Evolutionary conservation across 2,113 vertebrate genomes (phyloP).

Genomic region (Numenius arquata): DNA sequence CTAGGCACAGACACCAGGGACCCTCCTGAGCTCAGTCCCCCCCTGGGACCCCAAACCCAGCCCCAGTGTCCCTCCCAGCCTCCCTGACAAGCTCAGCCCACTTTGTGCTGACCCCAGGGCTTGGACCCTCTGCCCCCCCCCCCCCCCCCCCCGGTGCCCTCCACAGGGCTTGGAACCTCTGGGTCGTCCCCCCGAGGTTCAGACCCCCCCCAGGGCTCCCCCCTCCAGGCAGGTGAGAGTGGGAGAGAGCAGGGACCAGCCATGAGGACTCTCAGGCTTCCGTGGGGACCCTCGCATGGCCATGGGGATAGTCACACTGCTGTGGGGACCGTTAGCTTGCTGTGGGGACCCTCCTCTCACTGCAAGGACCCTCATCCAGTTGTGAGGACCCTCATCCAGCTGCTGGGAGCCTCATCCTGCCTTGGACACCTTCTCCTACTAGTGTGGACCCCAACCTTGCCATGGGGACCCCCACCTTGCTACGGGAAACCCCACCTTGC

Average conservation of each 20-base stretch:
- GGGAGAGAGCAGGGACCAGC: background rate
- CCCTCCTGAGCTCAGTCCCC: background rate
- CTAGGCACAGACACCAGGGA: accelerated
- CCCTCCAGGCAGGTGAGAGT: background rate
- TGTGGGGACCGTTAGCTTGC: background rate
- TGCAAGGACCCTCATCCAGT: background rate
- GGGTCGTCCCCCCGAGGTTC: background rate
- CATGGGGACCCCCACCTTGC: accelerated
- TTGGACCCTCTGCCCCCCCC: background rate
- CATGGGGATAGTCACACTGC: background rate
- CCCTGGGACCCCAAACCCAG: background rate
- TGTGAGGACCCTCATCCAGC: background rate
- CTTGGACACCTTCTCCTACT: background rate
- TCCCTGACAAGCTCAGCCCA: background rate
- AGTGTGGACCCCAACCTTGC: too few relatives aligned
- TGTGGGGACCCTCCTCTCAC: background rate
- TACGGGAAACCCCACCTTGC: accelerated
- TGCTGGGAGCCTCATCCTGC: background rate
- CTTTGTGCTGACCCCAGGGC: background rate
- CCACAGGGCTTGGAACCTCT: too few relatives aligned
- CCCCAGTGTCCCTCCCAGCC: background rate
- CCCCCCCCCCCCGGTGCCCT: too few relatives aligned
- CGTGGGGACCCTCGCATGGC: background rate
- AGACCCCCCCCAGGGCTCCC: background rate
- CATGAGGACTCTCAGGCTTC: background rate